phyloP scores from a whole-genome alignment of 2,797 vertebrate species.

The Cheirogaleus major region DNA sequence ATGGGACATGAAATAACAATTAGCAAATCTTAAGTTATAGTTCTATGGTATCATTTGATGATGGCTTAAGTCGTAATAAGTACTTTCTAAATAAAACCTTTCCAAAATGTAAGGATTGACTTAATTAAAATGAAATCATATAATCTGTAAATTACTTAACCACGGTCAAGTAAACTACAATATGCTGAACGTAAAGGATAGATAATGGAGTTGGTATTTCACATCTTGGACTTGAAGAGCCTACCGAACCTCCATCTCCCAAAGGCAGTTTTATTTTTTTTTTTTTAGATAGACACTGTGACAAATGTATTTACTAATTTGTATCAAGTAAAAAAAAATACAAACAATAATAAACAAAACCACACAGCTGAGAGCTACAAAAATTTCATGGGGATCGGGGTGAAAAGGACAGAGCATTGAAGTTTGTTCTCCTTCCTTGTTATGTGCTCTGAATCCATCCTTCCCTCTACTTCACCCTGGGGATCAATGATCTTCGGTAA shows the following conservation, averaged over 20 bases:
- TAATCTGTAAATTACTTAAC: background rate
- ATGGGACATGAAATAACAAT: background rate
- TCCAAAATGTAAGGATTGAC: background rate
- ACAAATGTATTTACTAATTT: background rate
- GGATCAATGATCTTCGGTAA: background rate
- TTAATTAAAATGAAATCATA: background rate
- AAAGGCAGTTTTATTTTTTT: background rate
- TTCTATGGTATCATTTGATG: background rate
- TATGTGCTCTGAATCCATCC: background rate
- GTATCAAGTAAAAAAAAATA: background rate
- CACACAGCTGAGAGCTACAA: background rate
- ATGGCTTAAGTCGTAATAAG: background rate
- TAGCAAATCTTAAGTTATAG: background rate
- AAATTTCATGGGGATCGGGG: background rate
- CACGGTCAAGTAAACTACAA: background rate
- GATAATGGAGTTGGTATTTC: background rate
- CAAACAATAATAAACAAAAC: slow-evolving; percentile 9
- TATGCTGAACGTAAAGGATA: background rate
- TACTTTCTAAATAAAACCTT: background rate
- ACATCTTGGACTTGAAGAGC: background rate
- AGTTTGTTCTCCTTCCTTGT: background rate
- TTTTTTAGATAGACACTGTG: background rate
- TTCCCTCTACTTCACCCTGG: slow-evolving; percentile 1
- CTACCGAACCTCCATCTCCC: background rate
- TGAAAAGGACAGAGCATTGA: background rate